Base-by-base conservation (phyloP, 2,888 invertebrate genomes). In the Drosophila birchii region DNA sequence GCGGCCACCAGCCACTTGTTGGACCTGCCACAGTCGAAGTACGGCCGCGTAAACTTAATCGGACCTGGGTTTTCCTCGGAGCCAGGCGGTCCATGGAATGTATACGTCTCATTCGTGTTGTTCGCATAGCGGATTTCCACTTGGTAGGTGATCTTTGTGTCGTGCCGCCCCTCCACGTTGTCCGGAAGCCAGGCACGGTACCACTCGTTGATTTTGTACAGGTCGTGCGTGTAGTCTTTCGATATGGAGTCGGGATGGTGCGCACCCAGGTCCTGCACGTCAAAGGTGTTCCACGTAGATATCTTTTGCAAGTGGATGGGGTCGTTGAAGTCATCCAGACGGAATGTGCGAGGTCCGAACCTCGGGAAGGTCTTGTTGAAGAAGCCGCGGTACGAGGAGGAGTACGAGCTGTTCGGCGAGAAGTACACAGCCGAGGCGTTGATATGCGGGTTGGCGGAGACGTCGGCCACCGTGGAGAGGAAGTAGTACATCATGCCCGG, bases 401-500 rank as follows among this genome's bases (percentile, higher is more conserved):
- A 96, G 89, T 98, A 99, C 0, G 98, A 97, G 93, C 96, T 96
- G 88, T 99, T 98, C 0, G 98, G 97, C 3, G 98, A 95, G 91
- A 98, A 99, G 92, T 98, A 98, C 76, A 99, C 95, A 0, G 98
- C 96, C 91, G 98, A 98, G 61, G 98, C 97, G 90, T 98, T 98
- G 76, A 98, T 96, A 81, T 96, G 96, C 0, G 96, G 96, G 93
- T 98, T 98, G 0, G 98, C 95, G 0, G 98, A 96, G 0, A 99
- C 97, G 92, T 99, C 99, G 0, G 99, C 98, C 1, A 98, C 97
- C 0, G 98, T 96, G 0, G 98, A 98, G 47, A 99, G 93, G 91
- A 98, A 98, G 90, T 98, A 98, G 91, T 99, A 99, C 97, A 98
- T 98, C 96, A 99, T 97, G 60, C 99, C 99, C 0, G 99, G 99